These are phyloP conservation scores for Zaprionus inermis DNA, from an alignment of 1,140 invertebrate species.

Conservation along the genomic window DNA sequence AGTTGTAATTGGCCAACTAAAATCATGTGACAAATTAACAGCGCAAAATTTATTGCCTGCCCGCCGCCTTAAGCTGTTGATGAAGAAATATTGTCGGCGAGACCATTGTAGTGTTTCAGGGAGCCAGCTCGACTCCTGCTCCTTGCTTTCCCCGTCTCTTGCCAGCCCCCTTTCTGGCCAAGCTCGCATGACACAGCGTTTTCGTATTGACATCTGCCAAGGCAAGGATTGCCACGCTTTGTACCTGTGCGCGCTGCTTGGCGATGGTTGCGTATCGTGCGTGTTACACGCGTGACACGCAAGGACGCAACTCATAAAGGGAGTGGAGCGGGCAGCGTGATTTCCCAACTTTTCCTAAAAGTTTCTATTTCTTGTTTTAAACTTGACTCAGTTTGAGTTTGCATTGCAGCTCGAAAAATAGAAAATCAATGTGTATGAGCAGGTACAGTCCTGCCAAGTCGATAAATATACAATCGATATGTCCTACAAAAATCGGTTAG, in stretches of 20 bases:
- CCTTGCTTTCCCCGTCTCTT: not conserved
- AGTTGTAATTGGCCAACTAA: slow-evolving; percentile 83
- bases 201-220: slow-evolving; percentile 57
- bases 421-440: too few relatives aligned
- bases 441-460: too few relatives aligned
- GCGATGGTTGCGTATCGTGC: slow-evolving; percentile 13
- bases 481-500: not conserved
- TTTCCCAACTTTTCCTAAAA: not conserved
- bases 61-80: slow-evolving; percentile 81
- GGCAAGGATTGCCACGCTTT: slow-evolving; percentile 11
- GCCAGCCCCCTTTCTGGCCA: not conserved
- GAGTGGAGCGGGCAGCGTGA: not conserved
- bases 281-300: not conserved
- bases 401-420: too few relatives aligned
- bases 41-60: slow-evolving; percentile 81
- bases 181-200: slow-evolving; percentile 66
- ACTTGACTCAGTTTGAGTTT: not conserved
- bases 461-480: too few relatives aligned
- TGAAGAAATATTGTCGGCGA: slow-evolving; percentile 77
- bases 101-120: not conserved
- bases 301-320: not conserved
- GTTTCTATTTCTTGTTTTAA: not conserved
- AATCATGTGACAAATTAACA: slow-evolving; percentile 83
- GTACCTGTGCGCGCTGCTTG: not conserved
- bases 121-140: not conserved